Evolutionary conservation across 1,140 invertebrate species (phyloP).

Genomic region (Euura saliciscinereae): DNA sequence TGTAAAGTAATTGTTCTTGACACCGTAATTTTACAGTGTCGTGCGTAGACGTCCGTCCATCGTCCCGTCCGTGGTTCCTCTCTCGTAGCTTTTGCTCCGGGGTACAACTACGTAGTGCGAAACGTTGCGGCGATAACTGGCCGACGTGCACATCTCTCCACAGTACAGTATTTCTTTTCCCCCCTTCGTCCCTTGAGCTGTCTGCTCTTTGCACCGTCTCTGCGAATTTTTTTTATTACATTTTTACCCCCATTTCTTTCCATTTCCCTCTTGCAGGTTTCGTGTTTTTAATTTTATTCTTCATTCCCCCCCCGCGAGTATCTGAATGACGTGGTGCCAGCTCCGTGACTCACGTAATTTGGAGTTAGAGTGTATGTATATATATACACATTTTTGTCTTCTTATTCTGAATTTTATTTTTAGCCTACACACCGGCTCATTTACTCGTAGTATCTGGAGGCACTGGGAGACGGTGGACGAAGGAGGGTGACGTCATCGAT

Average conservation of each 20-base stretch:
- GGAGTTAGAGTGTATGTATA: neutral
- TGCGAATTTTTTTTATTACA: neutral
- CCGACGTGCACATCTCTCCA: neutral
- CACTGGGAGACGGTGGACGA: neutral
- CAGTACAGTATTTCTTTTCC: neutral
- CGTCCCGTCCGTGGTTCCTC: neutral
- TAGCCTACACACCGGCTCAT: neutral
- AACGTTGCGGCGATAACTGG: neutral
- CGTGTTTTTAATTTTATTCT: neutral
- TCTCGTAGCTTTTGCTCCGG: neutral
- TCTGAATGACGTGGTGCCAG: neutral
- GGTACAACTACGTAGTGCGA: neutral
- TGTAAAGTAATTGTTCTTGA: conserved; percentile 60
- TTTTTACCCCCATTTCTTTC: neutral
- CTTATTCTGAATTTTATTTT: neutral
- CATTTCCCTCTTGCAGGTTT: neutral
- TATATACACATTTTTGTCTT: too few species aligned
- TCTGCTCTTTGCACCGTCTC: neutral
- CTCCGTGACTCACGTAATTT: conserved; percentile 1
- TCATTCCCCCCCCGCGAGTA: neutral
- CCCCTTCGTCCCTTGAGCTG: neutral
- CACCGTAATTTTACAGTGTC: conserved; percentile 62
- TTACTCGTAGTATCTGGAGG: neutral
- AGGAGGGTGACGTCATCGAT: conserved; percentile 1
- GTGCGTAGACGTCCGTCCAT: conserved; percentile 49